These are phyloP conservation scores for Gymnarchus niloticus DNA, from an alignment of 2,113 vertebrate species.

Conservation along the genomic window DNA sequence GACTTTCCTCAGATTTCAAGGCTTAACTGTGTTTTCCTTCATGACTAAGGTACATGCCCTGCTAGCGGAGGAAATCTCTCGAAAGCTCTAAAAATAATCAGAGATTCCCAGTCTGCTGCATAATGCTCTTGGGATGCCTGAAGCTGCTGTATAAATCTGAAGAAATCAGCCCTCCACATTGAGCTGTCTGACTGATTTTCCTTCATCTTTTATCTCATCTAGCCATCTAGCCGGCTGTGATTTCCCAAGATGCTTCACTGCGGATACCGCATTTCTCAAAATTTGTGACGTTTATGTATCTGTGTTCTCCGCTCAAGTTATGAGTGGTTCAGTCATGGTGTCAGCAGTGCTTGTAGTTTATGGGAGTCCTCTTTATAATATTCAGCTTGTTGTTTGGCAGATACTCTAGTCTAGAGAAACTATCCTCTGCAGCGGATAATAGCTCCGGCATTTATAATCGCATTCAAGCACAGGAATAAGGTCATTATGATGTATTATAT, in stretches of 20 bases:
- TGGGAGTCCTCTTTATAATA: background rate
- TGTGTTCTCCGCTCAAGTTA: background rate
- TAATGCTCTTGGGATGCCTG: background rate
- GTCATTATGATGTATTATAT: background rate
- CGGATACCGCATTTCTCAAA: background rate
- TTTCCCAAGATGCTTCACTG: background rate
- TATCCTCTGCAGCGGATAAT: background rate
- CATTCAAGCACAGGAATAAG: background rate
- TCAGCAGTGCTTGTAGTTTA: background rate
- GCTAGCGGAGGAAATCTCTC: background rate
- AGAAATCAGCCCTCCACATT: background rate
- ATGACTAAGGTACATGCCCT: background rate
- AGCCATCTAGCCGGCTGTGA: background rate
- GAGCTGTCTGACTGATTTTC: too few species aligned
- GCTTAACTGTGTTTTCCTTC: background rate
- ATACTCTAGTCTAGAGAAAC: background rate
- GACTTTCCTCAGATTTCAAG: background rate
- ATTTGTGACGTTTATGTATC: background rate
- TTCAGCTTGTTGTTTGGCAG: background rate
- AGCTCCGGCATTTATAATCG: background rate
- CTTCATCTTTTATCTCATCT: background rate
- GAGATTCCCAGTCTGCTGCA: background rate
- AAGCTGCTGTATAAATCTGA: background rate
- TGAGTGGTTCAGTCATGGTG: background rate
- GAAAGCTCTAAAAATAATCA: background rate